Evolutionary conservation across 2,113 vertebrate genomes (phyloP).

Genomic region (Xyliphius kryptos): DNA sequence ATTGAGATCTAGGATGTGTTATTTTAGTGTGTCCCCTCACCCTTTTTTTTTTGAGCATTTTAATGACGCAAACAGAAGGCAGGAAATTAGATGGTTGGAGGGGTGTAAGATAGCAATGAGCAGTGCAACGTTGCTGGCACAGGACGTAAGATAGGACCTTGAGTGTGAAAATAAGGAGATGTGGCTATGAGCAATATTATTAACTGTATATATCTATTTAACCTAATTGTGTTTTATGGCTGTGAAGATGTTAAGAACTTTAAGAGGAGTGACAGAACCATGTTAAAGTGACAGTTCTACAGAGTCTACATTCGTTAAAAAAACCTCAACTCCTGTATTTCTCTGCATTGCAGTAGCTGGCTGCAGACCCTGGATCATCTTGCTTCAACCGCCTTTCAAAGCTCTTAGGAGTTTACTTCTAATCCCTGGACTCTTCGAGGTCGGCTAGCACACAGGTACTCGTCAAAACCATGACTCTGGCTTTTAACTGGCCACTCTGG

Average conservation of each 20-base stretch:
- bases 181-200: too few species aligned
- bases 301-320: constrained; percentile 29
- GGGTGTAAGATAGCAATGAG: too few species aligned
- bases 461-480: constrained; percentile 64
- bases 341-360: constrained; percentile 23
- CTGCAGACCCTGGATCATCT: constrained; percentile 41
- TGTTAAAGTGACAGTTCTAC: constrained; percentile 9
- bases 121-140: too few species aligned
- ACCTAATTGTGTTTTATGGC: too few species aligned
- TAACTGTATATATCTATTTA: too few species aligned
- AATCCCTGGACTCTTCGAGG: constrained; percentile 59
- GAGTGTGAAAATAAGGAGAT: too few species aligned
- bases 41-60: too few species aligned
- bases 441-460: constrained; percentile 45
- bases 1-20: too few species aligned
- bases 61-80: too few species aligned
- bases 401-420: constrained; percentile 53
- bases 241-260: constrained; percentile 18
- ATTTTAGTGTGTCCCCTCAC: too few species aligned
- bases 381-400: constrained; percentile 54
- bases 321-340: constrained; percentile 16
- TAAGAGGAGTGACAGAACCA: constrained; percentile 2
- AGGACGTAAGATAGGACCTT: too few species aligned
- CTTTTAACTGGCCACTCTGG: constrained; percentile 54
- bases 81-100: too few species aligned